Conservation (phyloP, 2,888 invertebrate species). For the Acronicta alni region DNA sequence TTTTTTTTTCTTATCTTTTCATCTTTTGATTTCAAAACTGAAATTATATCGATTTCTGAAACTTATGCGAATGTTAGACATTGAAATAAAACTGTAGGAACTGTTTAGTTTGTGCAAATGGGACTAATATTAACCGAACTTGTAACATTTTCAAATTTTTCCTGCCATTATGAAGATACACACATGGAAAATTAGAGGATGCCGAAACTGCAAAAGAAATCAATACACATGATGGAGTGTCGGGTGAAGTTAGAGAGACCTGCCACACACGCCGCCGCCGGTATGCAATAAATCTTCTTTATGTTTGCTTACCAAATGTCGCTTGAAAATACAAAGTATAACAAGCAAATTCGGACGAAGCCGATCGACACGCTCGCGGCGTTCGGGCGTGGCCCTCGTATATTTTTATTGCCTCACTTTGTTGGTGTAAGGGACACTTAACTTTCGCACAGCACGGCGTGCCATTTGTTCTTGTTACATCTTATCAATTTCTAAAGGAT, state of each 20-base stretch:
- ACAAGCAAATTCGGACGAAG: conserved; percentile 71
- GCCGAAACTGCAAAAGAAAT: conserved; percentile 56
- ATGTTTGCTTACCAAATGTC: conserved; percentile 84
- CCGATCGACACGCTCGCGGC: conserved; percentile 75
- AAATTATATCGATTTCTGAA: too few relatives aligned
- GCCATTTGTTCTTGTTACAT: conserved; percentile 66
- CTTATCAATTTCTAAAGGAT: conserved; percentile 61
- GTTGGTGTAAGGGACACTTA: conserved; percentile 70
- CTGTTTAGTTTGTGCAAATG: neutral
- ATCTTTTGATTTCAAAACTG: too few relatives aligned
- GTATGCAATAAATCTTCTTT: conserved; percentile 81
- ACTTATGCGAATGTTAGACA: too few relatives aligned
- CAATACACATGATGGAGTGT: conserved; percentile 65
- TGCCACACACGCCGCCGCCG: conserved; percentile 77
- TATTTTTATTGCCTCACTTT: conserved; percentile 79
- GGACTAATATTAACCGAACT: too few relatives aligned
- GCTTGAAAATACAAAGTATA: conserved; percentile 73
- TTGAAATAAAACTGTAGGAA: too few relatives aligned
- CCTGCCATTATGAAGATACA: conserved; percentile 22
- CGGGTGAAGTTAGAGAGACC: conserved; percentile 63
- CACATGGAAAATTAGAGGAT: conserved; percentile 30
- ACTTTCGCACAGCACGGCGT: conserved; percentile 70
- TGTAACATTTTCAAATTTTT: conserved; percentile 20
- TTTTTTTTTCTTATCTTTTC: too few relatives aligned
- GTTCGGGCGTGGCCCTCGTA: conserved; percentile 74